Conservation (phyloP, 2,888 invertebrate genomes). For the Petrophora chlorosata region DNA sequence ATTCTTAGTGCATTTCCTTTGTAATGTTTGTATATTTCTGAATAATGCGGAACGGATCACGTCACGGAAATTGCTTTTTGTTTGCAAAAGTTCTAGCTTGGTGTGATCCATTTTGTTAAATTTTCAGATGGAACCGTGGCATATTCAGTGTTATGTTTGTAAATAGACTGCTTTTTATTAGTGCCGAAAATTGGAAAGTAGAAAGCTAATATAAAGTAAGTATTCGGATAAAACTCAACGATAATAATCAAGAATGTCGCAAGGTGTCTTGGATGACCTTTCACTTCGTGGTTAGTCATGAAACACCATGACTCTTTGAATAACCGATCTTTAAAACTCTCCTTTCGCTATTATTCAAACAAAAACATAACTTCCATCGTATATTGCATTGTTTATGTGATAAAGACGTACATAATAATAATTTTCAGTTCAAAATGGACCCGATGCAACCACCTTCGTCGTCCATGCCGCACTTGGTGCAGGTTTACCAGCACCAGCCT, state of each 20-base stretch:
- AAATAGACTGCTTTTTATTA: conserved; percentile 31
- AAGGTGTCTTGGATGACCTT: conserved; percentile 22
- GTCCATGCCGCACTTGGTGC: conserved; percentile 65
- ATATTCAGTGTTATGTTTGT: conserved; percentile 39
- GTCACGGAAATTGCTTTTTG: conserved; percentile 25
- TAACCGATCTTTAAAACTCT: no score
- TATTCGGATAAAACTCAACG: neutral
- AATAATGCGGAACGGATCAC: conserved; percentile 11
- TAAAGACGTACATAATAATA: neutral
- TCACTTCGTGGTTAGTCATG: conserved; percentile 16
- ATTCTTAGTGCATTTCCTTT: neutral
- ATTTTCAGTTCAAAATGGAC: conserved; percentile 58
- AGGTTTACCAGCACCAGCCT: conserved; percentile 67
- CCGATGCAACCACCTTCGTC: conserved; percentile 56
- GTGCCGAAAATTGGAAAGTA: conserved; percentile 14
- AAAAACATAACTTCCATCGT: no score
- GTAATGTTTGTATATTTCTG: conserved; percentile 3
- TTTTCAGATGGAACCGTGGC: conserved; percentile 55
- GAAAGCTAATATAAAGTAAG: conserved; percentile 19
- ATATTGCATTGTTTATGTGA: neutral
- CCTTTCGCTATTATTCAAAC: no score
- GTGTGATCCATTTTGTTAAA: conserved; percentile 41
- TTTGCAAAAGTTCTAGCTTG: conserved; percentile 41
- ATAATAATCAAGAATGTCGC: neutral
- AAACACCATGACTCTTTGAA: neutral